Base-by-base conservation (phyloP, 2,888 invertebrate genomes). In the Seladonia tumulorum region DNA sequence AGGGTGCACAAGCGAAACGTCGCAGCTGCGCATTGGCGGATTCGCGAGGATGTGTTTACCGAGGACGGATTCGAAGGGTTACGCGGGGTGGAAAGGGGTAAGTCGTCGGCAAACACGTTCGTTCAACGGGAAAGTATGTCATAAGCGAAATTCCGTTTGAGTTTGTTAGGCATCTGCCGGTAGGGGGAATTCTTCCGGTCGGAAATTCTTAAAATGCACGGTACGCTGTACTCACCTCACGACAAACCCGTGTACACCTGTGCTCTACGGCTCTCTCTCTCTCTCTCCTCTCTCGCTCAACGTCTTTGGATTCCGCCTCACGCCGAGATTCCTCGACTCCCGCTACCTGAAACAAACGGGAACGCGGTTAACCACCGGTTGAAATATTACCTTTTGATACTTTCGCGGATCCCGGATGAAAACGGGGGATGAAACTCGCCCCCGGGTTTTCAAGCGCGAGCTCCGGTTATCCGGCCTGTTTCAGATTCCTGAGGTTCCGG, bases 81-180 rank as follows among this genome's bases (percentile, higher is more conserved):
- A 57, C 16, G 77, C 35, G 47, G 77, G 80, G 82, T 83, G 82
- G 81, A 10, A 14, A 10, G 47, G 74, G 83, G 83, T 86, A 83
- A 86, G 81, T 82, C 82, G 83, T 90, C 83, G 89, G 89, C 91
- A 91, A 93, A 92, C 89, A 91, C 88, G 87, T 90, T 81, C 63
- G 82, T 89, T 87, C 85, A 84, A 85, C 76, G 82, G 89, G 91
- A 89, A 92, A 92, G 81, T 87, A 89, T 87, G 90, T 88, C 90
- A 89, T 86, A 89, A 90, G 90, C 89, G 88, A 87, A 90, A 92
- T 90, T 90, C 86, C 83, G 88, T 89, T 90, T 83, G 88, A 87
- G 89, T 87, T 86, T 83, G 89, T 89, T 88, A 86, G 83, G 45
- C 85, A 66, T 74, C 75, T 39, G 18, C 29, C 74, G 60, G 47